These are phyloP conservation scores for Sarcophaga subvicina DNA, from an alignment of 2,888 invertebrate genomes.

Conservation along the genomic window DNA sequence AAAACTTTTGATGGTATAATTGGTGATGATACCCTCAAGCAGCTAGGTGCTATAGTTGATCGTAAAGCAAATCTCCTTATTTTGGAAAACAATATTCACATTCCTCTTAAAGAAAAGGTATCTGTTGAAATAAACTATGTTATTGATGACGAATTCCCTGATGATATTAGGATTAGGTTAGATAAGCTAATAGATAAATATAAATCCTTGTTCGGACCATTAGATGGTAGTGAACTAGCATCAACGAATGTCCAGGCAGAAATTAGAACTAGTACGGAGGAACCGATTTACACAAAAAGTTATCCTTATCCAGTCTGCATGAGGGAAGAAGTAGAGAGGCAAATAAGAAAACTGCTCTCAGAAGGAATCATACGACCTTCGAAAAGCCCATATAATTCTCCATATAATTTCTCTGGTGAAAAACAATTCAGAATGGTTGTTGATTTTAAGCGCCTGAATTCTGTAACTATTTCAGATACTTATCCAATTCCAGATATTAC, in stretches of 20 bases:
- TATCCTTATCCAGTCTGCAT: slow-evolving; percentile 13
- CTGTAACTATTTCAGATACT: slow-evolving; percentile 66
- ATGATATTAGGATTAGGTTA: background rate
- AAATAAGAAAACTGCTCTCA: slow-evolving; percentile 54
- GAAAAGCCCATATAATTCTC: slow-evolving; percentile 71
- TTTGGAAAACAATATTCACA: too few relatives aligned
- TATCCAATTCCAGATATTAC: slow-evolving; percentile 69
- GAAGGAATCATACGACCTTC: slow-evolving; percentile 74
- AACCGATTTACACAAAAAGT: slow-evolving; percentile 14
- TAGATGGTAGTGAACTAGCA: background rate
- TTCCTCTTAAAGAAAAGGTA: too few relatives aligned
- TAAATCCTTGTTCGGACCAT: background rate
- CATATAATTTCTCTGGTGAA: slow-evolving; percentile 48
- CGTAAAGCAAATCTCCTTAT: too few relatives aligned
- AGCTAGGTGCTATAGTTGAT: too few relatives aligned
- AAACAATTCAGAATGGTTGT: slow-evolving; percentile 68
- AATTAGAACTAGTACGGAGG: background rate
- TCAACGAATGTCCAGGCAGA: background rate
- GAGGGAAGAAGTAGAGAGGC: slow-evolving; percentile 9
- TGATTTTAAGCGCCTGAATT: slow-evolving; percentile 69
- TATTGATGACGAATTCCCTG: slow-evolving; percentile 4
- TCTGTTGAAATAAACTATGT: background rate
- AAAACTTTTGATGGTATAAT: too few relatives aligned
- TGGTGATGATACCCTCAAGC: too few relatives aligned
- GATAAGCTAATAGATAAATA: background rate